Evolutionary conservation across 53 echinoderm and acorn worm genomes (phyloP).

Genomic region (Holothuria leucospilota): DNA sequence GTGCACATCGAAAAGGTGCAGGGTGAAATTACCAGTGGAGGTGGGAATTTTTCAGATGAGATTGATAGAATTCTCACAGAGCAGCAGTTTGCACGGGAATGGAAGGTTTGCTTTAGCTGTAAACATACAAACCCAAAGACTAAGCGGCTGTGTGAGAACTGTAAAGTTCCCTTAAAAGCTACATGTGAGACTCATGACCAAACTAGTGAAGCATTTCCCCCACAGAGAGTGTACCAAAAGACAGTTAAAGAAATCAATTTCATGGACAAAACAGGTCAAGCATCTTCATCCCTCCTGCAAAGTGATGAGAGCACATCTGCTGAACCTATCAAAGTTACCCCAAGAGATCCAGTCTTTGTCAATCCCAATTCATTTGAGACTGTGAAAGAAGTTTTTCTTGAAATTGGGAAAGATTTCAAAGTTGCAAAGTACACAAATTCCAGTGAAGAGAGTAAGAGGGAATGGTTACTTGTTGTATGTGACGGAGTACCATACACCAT

Average conservation of each 20-base stretch:
- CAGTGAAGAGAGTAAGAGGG: not conserved
- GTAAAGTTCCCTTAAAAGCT: not conserved
- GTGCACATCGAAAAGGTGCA: not conserved
- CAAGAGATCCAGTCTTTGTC: conserved; percentile 33
- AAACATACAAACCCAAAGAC: not conserved
- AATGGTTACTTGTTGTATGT: conserved; percentile 44
- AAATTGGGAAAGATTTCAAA: conserved; percentile 1
- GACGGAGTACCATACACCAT: conserved; percentile 64
- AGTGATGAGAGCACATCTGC: not conserved
- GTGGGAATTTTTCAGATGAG: not conserved
- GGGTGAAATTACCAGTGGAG: not conserved
- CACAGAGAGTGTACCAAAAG: not conserved
- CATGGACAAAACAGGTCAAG: not conserved
- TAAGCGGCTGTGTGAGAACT: not conserved
- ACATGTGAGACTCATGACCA: not conserved
- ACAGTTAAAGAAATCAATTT: not conserved
- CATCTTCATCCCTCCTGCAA: no score
- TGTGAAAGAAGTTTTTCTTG: conserved; percentile 9
- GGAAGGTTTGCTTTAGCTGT: not conserved
- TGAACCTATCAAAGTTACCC: not conserved
- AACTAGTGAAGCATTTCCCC: not conserved
- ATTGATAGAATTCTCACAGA: not conserved
- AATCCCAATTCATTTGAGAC: conserved; percentile 21
- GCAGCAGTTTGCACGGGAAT: not conserved
- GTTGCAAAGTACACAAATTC: not conserved